Evolutionary conservation across 1,140 invertebrate genomes (phyloP), one percentile per base, ranked within the genome.

Genomic region (Phocides pigmalion): DNA sequence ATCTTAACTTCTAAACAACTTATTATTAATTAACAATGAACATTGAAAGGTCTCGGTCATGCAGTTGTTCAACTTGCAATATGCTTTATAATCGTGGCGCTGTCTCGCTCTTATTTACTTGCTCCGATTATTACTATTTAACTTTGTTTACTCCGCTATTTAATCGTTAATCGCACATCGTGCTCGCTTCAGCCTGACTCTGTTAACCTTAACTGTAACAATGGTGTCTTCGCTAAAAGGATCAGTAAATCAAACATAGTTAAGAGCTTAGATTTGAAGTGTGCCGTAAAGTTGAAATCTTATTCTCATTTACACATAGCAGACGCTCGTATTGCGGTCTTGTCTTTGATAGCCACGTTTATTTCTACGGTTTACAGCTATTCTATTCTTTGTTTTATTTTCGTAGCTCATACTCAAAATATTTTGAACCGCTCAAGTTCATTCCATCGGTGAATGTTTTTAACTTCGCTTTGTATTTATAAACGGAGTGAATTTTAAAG

Each of bases 261-360:
- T 59, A 51, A 67, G 58, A 67, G 42, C 49, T 62, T 42, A 28
- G 50, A 67, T 54, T 67, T 62, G 65, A 67, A 28, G 65, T 41
- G 20, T 15, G 41, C 15, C 19, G 46, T 67, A 62, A 67, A 67
- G 16, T 56, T 25, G 42, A 56, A 62, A 62, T 66, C 64, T 62
- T 62, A 67, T 67, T 53, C 58, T 39, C 11, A 22, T 39, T 54
- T 50, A 39, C 19, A 62, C 46, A 50, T 53, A 53, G 50, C 44
- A 28, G 41, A 32, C 22, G 15, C 17, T 42, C 16, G 17, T 37
- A 16, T 46, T 58, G 54, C 46, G 20, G 54, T 25, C 5, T 37
- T 11, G 9, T 22, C 35, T 58, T 58, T 58, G 54, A 56, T 16
- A 44, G 22, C 41, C 22, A 12, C 32, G 14, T 14, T 56, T 56